Percentiles rank a stretch among this genome's conserved stretches.
Conservation (phyloP, 2,888 invertebrate species). For the Athalia rosae region DNA sequence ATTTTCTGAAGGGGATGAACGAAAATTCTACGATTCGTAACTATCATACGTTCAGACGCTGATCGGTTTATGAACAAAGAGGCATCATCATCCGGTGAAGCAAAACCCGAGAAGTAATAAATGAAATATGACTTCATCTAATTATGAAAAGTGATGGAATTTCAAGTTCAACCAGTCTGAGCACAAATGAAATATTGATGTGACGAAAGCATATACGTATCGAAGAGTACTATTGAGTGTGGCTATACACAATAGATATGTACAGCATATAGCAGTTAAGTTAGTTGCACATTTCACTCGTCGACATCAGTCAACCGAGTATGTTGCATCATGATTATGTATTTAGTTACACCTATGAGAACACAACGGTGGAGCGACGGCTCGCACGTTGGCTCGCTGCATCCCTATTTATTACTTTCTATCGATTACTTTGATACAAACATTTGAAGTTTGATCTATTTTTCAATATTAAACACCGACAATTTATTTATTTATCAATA, state of each 20-base stretch:
- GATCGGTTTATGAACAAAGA: no score
- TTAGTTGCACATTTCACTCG: conserved; percentile 39
- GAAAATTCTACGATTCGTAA: not conserved
- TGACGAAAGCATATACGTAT: conserved; percentile 26
- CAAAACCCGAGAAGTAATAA: no score
- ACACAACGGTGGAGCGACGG: conserved; percentile 69
- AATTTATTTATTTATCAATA: conserved; percentile 52
- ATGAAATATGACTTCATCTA: no score
- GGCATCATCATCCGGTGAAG: no score
- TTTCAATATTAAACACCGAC: conserved; percentile 67
- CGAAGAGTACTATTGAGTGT: conserved; percentile 39
- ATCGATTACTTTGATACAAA: conserved; percentile 62
- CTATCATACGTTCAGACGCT: no score
- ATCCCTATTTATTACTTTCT: conserved; percentile 64
- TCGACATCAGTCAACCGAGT: conserved; percentile 48
- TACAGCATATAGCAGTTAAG: conserved; percentile 56
- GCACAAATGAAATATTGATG: conserved; percentile 29
- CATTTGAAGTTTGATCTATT: conserved; percentile 58
- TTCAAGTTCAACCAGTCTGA: not conserved
- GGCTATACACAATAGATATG: conserved; percentile 55
- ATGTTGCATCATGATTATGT: conserved; percentile 48
- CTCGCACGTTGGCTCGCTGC: conserved; percentile 67
- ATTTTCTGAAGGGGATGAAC: not conserved
- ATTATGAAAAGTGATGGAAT: not conserved
- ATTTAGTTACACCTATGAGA: conserved; percentile 66